Conservation (phyloP, 2,113 vertebrate genomes). For the Origma solitaria region DNA sequence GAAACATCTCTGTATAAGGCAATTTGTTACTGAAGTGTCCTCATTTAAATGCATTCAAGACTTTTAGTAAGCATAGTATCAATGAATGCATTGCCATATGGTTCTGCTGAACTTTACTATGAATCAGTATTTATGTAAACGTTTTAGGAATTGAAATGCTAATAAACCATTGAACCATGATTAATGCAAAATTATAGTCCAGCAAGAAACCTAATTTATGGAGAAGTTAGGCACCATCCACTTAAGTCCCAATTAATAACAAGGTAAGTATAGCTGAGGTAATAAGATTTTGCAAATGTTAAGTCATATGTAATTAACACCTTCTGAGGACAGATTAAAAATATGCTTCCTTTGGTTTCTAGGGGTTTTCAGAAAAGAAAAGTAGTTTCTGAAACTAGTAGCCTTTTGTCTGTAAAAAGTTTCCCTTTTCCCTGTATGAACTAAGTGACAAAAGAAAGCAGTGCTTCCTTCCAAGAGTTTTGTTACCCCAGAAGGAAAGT, state of each 20-base stretch:
- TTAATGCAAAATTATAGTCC: neutral
- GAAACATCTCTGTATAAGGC: neutral
- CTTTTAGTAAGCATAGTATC: neutral
- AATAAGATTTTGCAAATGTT: constrained; percentile 10
- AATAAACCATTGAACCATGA: neutral
- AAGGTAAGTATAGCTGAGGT: neutral
- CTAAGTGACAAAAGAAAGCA: neutral
- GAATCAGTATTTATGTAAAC: neutral
- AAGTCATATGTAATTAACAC: neutral
- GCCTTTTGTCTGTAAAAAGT: neutral
- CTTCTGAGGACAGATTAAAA: neutral
- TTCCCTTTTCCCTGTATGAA: neutral
- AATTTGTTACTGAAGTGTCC: neutral
- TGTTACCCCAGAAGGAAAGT: neutral
- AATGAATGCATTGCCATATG: neutral
- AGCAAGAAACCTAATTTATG: neutral
- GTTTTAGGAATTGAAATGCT: neutral
- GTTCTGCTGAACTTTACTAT: neutral
- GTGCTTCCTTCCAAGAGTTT: neutral
- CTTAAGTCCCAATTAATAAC: neutral
- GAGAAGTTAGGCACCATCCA: neutral
- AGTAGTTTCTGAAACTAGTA: neutral
- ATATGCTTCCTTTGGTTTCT: neutral
- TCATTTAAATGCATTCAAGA: neutral
- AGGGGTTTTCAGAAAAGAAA: neutral